Evolutionary conservation across 1,140 invertebrate genomes (phyloP).

Genomic region (Conus ventricosus): DNA sequence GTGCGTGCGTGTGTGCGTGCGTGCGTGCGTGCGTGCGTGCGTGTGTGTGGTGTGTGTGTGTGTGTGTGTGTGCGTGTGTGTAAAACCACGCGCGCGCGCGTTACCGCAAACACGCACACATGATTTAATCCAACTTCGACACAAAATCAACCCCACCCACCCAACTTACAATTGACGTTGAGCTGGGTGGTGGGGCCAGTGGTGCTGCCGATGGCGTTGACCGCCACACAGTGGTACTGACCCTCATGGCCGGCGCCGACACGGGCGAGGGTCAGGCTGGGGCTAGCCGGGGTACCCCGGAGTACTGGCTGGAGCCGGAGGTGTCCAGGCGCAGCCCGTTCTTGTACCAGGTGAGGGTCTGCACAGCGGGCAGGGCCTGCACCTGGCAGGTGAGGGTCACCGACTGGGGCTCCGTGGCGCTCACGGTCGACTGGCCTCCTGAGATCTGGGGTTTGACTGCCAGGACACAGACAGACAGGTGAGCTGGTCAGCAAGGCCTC

Average conservation of each 20-base stretch:
- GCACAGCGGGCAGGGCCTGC: neutral
- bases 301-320: neutral
- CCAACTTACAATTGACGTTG: neutral
- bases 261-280: neutral
- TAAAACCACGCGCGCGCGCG: too few relatives aligned
- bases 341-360: neutral
- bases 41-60: too few relatives aligned
- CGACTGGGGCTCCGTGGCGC: neutral
- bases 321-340: neutral
- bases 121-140: too few relatives aligned
- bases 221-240: constrained; percentile 9
- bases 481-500: too few relatives aligned
- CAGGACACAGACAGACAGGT: too few relatives aligned
- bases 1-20: too few relatives aligned
- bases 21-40: too few relatives aligned
- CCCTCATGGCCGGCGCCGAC: constrained; percentile 1
- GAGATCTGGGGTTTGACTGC: constrained; percentile 11
- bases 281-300: neutral
- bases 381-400: neutral
- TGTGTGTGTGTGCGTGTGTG: too few relatives aligned
- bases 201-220: neutral
- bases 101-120: neutral
- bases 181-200: neutral
- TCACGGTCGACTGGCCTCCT: neutral
- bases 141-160: neutral